Evolutionary conservation across 64 coral and sea anemone species (phyloP).

Genomic region (Anthopleura sola): DNA sequence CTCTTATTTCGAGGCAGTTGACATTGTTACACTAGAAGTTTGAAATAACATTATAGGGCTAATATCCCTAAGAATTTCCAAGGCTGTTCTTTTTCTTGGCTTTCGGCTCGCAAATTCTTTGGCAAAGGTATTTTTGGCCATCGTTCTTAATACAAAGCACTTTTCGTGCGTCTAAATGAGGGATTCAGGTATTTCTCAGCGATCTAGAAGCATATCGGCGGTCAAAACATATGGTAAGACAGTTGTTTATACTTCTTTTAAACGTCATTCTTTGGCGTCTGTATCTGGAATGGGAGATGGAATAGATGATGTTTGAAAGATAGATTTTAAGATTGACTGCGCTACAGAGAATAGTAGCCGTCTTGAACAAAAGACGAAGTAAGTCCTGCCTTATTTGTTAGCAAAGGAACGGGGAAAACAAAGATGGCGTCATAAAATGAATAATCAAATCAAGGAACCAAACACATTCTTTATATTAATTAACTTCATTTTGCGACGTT

Average conservation of each 20-base stretch:
- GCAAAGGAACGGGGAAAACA: no score
- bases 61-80: background rate
- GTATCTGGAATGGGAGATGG: background rate
- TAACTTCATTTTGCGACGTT: no score
- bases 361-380: no score
- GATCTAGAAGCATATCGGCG: background rate
- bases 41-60: background rate
- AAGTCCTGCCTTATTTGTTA: no score
- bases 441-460: no score
- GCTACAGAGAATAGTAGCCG: no score
- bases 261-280: background rate
- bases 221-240: background rate
- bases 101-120: background rate
- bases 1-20: background rate
- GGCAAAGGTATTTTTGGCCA: background rate
- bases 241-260: background rate
- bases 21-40: background rate
- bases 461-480: no score
- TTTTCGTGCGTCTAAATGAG: background rate
- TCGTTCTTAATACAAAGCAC: background rate
- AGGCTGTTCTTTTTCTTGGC: no score
- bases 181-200: background rate
- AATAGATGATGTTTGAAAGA: background rate
- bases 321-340: no score
- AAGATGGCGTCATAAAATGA: no score